A percentile compares a stretch with the other conserved stretches of the same genome.
Evolutionary conservation across 2,113 vertebrate species (phyloP).

Genomic region (Brachypteracias leptosomus): DNA sequence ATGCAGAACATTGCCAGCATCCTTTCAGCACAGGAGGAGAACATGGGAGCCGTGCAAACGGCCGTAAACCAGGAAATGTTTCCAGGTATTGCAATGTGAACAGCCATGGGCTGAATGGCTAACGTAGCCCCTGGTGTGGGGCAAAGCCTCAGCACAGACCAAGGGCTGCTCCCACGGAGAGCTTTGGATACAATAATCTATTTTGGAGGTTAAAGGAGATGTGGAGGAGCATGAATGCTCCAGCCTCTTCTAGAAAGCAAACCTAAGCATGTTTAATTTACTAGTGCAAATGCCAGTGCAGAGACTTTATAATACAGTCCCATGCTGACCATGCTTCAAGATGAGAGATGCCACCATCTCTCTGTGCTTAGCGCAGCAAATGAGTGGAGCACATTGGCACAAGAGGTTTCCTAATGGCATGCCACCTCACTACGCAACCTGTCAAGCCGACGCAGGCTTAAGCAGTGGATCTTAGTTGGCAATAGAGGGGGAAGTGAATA

Average conservation of each 20-base stretch:
- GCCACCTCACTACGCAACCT: conserved; percentile 40
- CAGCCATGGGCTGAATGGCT: accelerated
- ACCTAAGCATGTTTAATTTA: conserved; percentile 1
- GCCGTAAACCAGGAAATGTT: accelerated
- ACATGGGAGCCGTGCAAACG: accelerated
- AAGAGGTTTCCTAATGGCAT: conserved; percentile 61
- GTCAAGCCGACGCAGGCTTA: neutral
- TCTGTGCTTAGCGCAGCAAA: conserved; percentile 15
- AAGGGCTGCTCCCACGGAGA: neutral
- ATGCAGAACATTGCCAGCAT: neutral
- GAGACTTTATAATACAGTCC: neutral
- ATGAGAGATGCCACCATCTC: conserved; percentile 41
- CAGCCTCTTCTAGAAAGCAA: neutral
- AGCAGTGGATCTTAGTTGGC: conserved; percentile 44
- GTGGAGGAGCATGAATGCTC: neutral
- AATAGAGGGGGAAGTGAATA: conserved; percentile 56
- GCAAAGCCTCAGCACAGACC: neutral
- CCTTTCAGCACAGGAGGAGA: neutral
- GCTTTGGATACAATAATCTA: neutral
- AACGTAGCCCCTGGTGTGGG: neutral
- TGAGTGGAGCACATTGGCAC: neutral
- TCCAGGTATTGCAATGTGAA: neutral
- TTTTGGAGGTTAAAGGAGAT: neutral
- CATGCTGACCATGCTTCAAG: conserved; percentile 25
- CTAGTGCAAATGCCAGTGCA: neutral